phyloP scores from a whole-genome alignment of 2,113 vertebrate genomes.

The Chloropsis hardwickii region DNA sequence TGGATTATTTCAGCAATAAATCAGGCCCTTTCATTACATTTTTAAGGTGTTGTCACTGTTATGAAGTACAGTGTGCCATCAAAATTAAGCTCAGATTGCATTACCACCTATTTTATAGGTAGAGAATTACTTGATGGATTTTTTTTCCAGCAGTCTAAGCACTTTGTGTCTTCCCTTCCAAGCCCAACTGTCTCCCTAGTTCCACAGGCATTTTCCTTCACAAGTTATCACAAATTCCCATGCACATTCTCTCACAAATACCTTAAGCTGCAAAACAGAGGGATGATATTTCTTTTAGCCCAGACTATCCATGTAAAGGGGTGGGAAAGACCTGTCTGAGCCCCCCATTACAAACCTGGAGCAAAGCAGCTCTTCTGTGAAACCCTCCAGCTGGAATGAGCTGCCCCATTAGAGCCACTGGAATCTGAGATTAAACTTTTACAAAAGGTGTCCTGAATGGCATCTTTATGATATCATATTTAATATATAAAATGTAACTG shows the following conservation, averaged over 20 bases:
- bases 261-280: neutral
- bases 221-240: neutral
- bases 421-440: neutral
- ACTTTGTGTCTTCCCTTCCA: constrained; percentile 10
- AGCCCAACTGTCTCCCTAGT: neutral
- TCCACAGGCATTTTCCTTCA: neutral
- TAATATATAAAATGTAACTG: neutral
- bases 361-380: neutral
- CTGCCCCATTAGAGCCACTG: neutral
- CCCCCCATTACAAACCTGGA: rapidly evolving
- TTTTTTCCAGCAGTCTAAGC: constrained; percentile 46
- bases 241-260: neutral
- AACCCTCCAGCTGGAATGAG: neutral
- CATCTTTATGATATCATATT: neutral
- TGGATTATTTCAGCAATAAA: constrained; percentile 66
- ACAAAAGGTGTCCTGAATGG: neutral
- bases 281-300: neutral
- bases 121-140: constrained; percentile 58
- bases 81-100: constrained; percentile 68
- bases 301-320: neutral
- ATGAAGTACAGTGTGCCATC: constrained; percentile 65
- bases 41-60: constrained; percentile 69
- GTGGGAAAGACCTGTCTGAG: neutral
- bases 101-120: constrained; percentile 63
- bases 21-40: constrained; percentile 62